Evolutionary conservation across 1,140 invertebrate species (phyloP).

Genomic region (Littorina saxatilis): DNA sequence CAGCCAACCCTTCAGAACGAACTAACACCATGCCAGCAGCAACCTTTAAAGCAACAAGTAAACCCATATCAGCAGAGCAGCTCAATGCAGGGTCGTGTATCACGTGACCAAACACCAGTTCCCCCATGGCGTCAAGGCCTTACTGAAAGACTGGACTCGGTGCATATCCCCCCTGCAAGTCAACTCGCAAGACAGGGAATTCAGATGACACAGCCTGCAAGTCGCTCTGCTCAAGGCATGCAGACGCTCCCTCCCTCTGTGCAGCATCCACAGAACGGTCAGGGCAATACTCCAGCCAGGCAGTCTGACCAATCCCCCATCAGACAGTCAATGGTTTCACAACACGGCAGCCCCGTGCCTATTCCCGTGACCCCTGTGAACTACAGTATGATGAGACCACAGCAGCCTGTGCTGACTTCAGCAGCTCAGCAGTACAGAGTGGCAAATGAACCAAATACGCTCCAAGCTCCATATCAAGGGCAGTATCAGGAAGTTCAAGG

Average conservation of each 20-base stretch:
- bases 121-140: background rate
- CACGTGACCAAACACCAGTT: background rate
- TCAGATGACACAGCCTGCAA: background rate
- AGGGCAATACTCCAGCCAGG: too few relatives aligned
- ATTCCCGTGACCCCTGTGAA: background rate
- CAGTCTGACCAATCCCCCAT: too few relatives aligned
- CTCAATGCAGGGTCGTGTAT: background rate
- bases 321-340: background rate
- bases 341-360: background rate
- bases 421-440: background rate
- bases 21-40: background rate
- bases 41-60: constrained; percentile 14
- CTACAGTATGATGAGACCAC: too few relatives aligned
- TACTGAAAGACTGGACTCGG: background rate
- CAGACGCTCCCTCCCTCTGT: background rate
- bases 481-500: background rate
- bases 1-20: too few relatives aligned
- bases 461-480: background rate
- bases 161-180: background rate
- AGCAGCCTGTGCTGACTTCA: background rate
- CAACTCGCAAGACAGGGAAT: background rate
- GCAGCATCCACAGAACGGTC: too few relatives aligned
- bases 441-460: background rate
- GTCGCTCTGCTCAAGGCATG: background rate
- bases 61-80: constrained; percentile 34